A percentile compares a stretch with the other conserved stretches of the same genome.
Evolutionary conservation across 2,888 invertebrate species (phyloP).

Genomic region (Bombyx huttoni): DNA sequence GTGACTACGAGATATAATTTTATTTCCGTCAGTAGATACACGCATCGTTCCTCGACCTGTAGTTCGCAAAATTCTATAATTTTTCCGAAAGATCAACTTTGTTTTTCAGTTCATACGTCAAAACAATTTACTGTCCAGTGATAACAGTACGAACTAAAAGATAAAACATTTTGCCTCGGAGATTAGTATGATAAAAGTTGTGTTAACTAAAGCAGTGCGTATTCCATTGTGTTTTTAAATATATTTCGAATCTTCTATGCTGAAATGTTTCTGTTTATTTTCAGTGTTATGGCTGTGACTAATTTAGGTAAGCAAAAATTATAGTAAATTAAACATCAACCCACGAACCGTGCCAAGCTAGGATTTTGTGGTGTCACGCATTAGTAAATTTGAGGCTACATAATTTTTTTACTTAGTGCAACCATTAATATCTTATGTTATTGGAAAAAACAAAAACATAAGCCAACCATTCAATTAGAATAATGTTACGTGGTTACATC

Average conservation of each 20-base stretch:
- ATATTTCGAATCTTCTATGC: conserved; percentile 12
- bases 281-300: conserved; percentile 16
- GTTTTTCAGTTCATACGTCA: conserved; percentile 34
- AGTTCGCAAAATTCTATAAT: conserved; percentile 16
- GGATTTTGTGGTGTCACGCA: too few relatives aligned
- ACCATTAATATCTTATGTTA: not conserved
- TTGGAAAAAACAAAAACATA: not conserved
- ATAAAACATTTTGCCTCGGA: conserved; percentile 35
- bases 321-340: too few relatives aligned
- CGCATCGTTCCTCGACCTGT: conserved; percentile 7
- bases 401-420: too few relatives aligned
- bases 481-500: conserved; percentile 27
- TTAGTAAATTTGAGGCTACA: too few relatives aligned
- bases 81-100: conserved; percentile 15
- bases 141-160: conserved; percentile 39
- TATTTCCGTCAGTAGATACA: conserved; percentile 28
- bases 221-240: conserved; percentile 20
- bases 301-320: not conserved
- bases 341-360: too few relatives aligned
- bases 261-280: conserved; percentile 36
- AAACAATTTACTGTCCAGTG: conserved; percentile 48
- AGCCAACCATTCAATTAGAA: not conserved
- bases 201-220: conserved; percentile 20
- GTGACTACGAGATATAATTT: conserved; percentile 14
- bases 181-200: conserved; percentile 50